Percentiles rank a stretch among this genome's conserved stretches.
phyloP scores from a whole-genome alignment of 2,888 invertebrate genomes.

The Coelinius sp. region DNA sequence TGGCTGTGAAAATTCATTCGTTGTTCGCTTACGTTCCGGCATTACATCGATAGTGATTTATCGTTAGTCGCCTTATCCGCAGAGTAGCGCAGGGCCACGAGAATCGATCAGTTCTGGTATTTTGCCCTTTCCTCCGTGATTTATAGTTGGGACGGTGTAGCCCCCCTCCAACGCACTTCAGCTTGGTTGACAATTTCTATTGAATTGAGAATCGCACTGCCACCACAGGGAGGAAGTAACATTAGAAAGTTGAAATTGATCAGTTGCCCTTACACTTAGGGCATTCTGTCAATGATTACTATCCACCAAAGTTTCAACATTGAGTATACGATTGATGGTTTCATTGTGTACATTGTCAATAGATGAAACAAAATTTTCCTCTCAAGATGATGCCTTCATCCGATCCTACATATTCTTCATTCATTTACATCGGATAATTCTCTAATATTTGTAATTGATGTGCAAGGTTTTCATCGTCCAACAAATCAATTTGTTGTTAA shows the following conservation, averaged over 20 bases:
- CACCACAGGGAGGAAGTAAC: background rate
- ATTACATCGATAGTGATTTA: constrained; percentile 59
- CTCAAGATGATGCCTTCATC: background rate
- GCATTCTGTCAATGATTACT: constrained; percentile 9
- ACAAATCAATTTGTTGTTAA: constrained; percentile 9
- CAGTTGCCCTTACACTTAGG: constrained; percentile 10
- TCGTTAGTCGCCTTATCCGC: constrained; percentile 49
- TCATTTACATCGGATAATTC: background rate
- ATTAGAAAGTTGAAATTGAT: constrained; percentile 15
- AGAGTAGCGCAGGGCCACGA: background rate
- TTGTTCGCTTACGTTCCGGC: constrained; percentile 39
- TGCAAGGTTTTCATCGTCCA: too few species aligned
- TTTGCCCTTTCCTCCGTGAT: constrained; percentile 26
- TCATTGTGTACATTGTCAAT: constrained; percentile 2
- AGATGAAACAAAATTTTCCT: background rate
- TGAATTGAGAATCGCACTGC: background rate
- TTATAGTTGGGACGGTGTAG: too few species aligned
- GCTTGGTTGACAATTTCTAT: background rate
- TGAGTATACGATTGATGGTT: background rate
- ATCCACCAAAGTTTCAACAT: constrained; percentile 6
- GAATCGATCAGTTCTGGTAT: constrained; percentile 24
- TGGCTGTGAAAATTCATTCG: constrained; percentile 49
- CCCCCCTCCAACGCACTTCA: constrained; percentile 5
- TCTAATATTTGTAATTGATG: background rate
- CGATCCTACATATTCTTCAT: background rate